Base-by-base conservation (phyloP, 2,888 invertebrate genomes). In the Synanthedon tipuliformis region DNA sequence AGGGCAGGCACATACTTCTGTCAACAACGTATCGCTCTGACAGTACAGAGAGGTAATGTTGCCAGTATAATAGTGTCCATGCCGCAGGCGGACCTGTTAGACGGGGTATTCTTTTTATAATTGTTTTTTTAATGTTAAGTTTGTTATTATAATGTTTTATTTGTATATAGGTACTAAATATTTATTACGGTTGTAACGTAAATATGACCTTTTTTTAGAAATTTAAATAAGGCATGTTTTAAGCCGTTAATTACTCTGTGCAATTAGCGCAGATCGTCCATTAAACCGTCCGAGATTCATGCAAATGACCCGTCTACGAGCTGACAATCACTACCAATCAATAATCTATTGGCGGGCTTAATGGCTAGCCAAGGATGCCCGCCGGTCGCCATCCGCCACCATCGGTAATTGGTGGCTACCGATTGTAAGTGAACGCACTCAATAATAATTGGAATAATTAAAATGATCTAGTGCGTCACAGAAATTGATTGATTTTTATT, bases 311-410 rank as follows among this genome's bases (percentile, higher is more conserved):
- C 69, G 69, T 66, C 60, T 70, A 70, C 66, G 65, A 64, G 66
- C 69, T 62, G 68, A 69, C 87, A 87, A 87, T 87, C 85, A 84
- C 79, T 81, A 84, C 85, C 86, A 86, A 87, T 87, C 86, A 87
- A 87, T 86, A 84, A 81, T 76, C 78, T 85, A 87, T 86, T 82
- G 85, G 80, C 80, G 77, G 71, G 71, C 70, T 68, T 86, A 86
- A 86, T 86, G 82, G 82, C 78, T 78, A 77, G 73, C 75, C 85
- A 86, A 86, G 86, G 86, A 82, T 81, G 71, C 65, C 68, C 60
- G 66, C 56, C 70, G 62, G 75, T 71, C 69, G 71, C 65, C 71
- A 68, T 73, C 62, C 69, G 49, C 55, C 52, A 51, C 48, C 40
- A 55, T 62, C 67, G 64, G 71, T 83, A 77, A 81, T 82, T 81